Conservation (phyloP, 37 sponge, comb jelly and placozoan genomes). For the Haliclona indistincta region DNA sequence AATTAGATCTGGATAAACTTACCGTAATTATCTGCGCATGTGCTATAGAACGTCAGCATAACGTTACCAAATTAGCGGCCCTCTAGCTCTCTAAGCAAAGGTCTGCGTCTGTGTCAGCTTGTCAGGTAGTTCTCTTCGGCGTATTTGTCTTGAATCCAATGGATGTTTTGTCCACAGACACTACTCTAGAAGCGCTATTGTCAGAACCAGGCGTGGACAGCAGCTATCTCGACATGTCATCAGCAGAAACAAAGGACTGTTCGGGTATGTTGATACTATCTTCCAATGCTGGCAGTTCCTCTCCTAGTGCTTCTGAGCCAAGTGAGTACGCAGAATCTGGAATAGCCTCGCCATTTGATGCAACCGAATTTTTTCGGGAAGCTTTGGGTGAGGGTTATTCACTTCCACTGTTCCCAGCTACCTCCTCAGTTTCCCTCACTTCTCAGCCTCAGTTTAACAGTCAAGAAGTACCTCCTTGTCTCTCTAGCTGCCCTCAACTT, state of each 20-base stretch:
- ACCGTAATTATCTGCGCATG: background rate
- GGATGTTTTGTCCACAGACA: too few relatives aligned
- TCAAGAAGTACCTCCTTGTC: too few relatives aligned
- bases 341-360: background rate
- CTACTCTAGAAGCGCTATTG: too few relatives aligned
- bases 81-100: too few relatives aligned
- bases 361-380: slow-evolving; percentile 18
- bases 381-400: slow-evolving; percentile 11
- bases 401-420: background rate
- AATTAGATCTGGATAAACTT: too few relatives aligned
- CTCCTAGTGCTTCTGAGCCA: slow-evolving; percentile 1
- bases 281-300: background rate
- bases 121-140: background rate
- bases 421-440: background rate
- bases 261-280: background rate
- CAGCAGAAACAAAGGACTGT: background rate
- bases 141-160: too few relatives aligned
- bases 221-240: too few relatives aligned
- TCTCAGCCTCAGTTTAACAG: too few relatives aligned
- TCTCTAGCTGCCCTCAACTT: too few relatives aligned
- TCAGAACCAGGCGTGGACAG: too few relatives aligned
- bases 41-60: background rate
- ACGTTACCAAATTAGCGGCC: background rate
- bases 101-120: background rate
- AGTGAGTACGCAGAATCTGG: slow-evolving; percentile 52